Conservation (phyloP, 2,113 vertebrate genomes). For the Gobius niger region DNA sequence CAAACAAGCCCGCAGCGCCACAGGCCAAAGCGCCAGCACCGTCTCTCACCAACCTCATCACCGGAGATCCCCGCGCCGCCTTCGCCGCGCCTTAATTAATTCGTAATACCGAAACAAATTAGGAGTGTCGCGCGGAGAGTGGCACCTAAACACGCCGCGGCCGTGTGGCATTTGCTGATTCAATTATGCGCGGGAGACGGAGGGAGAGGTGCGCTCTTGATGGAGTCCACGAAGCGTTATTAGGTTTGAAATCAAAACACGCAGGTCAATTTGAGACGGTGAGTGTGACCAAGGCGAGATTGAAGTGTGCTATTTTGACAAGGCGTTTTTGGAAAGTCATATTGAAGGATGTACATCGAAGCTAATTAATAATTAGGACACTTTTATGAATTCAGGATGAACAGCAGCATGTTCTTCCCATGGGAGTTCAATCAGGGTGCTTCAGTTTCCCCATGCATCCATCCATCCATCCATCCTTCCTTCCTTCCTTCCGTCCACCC, state of each 20-base stretch:
- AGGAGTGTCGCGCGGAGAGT: slow-evolving; percentile 83
- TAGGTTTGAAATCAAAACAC: slow-evolving; percentile 78
- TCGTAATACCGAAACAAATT: slow-evolving; percentile 86
- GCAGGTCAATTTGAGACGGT: slow-evolving; percentile 63
- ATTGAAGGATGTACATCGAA: not conserved
- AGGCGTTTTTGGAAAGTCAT: not conserved
- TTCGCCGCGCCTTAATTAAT: slow-evolving; percentile 85
- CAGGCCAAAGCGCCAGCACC: slow-evolving; percentile 72
- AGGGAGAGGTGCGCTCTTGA: slow-evolving; percentile 67
- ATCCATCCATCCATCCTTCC: too few species aligned
- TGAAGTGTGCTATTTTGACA: not conserved
- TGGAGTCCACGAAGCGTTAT: slow-evolving; percentile 76
- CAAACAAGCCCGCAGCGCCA: slow-evolving; percentile 48
- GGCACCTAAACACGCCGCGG: slow-evolving; percentile 81
- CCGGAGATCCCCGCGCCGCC: slow-evolving; percentile 79
- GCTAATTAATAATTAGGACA: not conserved
- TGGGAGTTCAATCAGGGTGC: not conserved
- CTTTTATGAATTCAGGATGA: too few species aligned
- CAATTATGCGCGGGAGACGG: slow-evolving; percentile 79
- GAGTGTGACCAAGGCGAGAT: not conserved
- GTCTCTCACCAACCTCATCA: slow-evolving; percentile 72
- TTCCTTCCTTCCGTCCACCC: too few species aligned
- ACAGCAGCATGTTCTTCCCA: not conserved
- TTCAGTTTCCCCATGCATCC: not conserved
- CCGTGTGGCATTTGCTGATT: slow-evolving; percentile 81